These are phyloP conservation scores for Priocnemis perturbator DNA, from an alignment of 2,888 invertebrate species.

Conservation along the genomic window DNA sequence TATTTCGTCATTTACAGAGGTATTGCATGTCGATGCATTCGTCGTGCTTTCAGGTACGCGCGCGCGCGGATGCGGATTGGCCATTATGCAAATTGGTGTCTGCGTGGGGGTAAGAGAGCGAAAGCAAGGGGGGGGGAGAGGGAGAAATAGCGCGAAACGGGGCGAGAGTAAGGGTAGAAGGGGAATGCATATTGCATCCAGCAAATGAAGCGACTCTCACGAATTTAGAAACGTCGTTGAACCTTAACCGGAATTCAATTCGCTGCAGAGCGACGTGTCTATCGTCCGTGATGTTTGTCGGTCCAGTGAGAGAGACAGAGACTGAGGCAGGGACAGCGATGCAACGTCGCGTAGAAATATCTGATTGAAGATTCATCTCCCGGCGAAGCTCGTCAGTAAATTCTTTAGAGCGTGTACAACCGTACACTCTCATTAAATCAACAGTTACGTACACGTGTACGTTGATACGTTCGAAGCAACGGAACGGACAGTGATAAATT, in stretches of 20 bases:
- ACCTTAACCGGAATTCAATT: slow-evolving; percentile 37
- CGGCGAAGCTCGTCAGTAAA: slow-evolving; percentile 21
- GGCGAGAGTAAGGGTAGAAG: slow-evolving; percentile 18
- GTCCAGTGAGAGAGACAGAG: slow-evolving; percentile 19
- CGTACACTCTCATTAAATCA: too few relatives aligned
- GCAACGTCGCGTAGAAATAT: slow-evolving; percentile 69
- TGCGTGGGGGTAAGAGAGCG: slow-evolving; percentile 1
- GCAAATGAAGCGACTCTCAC: slow-evolving; percentile 14
- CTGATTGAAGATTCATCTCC: slow-evolving; percentile 78
- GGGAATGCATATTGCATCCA: slow-evolving; percentile 4
- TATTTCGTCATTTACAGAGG: too few relatives aligned
- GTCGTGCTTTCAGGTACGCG: slow-evolving; percentile 1
- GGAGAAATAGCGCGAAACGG: slow-evolving; percentile 13
- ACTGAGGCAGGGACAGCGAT: slow-evolving; percentile 5
- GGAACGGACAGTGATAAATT: too few relatives aligned
- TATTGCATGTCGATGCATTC: neutral
- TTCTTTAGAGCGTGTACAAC: neutral
- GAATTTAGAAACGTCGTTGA: slow-evolving; percentile 42
- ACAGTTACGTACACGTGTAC: too few relatives aligned
- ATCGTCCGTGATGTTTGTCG: slow-evolving; percentile 32
- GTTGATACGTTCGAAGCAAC: too few relatives aligned
- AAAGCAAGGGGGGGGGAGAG: slow-evolving; percentile 4
- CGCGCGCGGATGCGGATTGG: neutral
- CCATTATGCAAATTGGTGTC: slow-evolving; percentile 10
- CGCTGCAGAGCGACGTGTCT: slow-evolving; percentile 22